phyloP scores from a whole-genome alignment of 2,888 invertebrate species.

The Agrochola lota region DNA sequence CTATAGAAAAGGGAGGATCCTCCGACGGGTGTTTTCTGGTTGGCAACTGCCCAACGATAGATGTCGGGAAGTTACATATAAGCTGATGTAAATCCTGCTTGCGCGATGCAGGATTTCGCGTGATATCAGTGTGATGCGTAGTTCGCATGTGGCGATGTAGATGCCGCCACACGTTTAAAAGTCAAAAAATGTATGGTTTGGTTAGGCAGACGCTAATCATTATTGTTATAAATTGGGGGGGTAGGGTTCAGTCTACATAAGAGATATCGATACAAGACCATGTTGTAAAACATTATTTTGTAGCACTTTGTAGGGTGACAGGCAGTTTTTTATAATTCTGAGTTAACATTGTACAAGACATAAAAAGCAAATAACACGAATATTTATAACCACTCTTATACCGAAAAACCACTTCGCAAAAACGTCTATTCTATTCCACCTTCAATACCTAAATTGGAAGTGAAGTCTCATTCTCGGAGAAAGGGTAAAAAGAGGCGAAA shows the following conservation, averaged over 20 bases:
- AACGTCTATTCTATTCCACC: background rate
- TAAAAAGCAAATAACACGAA: background rate
- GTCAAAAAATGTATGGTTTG: background rate
- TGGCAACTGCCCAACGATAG: too few relatives aligned
- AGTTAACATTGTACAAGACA: too few relatives aligned
- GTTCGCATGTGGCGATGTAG: too few relatives aligned
- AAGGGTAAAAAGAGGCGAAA: conserved; percentile 39
- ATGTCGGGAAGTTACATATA: too few relatives aligned
- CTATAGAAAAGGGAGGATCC: too few relatives aligned
- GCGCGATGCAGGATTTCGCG: too few relatives aligned
- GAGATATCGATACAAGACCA: background rate
- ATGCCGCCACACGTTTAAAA: background rate
- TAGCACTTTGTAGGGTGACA: background rate
- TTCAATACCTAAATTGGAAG: conserved; percentile 37
- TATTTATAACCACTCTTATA: background rate
- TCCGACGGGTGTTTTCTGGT: too few relatives aligned
- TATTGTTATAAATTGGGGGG: background rate
- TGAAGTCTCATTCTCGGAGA: conserved; percentile 21
- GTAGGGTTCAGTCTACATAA: background rate
- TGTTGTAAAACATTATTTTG: background rate
- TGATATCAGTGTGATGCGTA: too few relatives aligned
- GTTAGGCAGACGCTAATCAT: background rate
- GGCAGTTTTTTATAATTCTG: background rate
- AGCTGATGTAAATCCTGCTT: too few relatives aligned
- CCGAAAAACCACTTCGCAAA: conserved; percentile 1